These are phyloP conservation scores for Euwallacea fornicatus DNA, from an alignment of 1,140 invertebrate genomes.

Conservation along the genomic window DNA sequence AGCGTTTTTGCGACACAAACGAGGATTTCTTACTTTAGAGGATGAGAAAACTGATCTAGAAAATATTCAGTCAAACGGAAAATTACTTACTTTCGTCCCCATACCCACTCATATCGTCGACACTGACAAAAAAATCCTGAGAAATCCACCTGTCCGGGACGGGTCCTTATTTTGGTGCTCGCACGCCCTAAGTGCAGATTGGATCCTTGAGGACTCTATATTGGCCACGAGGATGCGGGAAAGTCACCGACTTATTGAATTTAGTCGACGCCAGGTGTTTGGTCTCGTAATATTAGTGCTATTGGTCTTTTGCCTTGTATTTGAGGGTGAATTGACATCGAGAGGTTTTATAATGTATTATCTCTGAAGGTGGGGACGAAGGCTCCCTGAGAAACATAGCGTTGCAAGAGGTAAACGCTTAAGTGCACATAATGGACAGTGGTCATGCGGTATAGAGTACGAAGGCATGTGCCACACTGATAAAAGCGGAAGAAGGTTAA, in stretches of 20 bases:
- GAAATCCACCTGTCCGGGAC: slow-evolving; percentile 18
- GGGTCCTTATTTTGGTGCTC: slow-evolving; percentile 31
- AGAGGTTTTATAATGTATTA: too few relatives aligned
- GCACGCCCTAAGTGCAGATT: slow-evolving; percentile 31
- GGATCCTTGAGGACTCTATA: slow-evolving; percentile 30
- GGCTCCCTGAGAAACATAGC: too few relatives aligned
- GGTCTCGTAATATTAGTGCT: not conserved
- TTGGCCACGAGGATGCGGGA: slow-evolving; percentile 8
- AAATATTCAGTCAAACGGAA: slow-evolving; percentile 21
- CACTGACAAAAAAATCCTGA: slow-evolving; percentile 20
- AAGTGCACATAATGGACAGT: too few relatives aligned
- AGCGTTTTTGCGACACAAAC: not conserved
- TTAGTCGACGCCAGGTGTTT: slow-evolving; percentile 28
- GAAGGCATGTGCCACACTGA: too few relatives aligned
- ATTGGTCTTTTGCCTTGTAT: too few relatives aligned
- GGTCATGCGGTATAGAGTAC: too few relatives aligned
- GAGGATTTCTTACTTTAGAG: not conserved
- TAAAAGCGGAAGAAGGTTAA: too few relatives aligned
- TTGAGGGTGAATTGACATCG: too few relatives aligned
- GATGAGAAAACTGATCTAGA: not conserved
- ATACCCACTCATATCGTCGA: slow-evolving; percentile 8
- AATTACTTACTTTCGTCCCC: slow-evolving; percentile 16
- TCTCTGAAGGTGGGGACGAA: too few relatives aligned
- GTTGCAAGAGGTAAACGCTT: too few relatives aligned
- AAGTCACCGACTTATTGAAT: slow-evolving; percentile 29